Evolutionary conservation across 2,888 invertebrate genomes (phyloP).

Genomic region (Hololepta plana): DNA sequence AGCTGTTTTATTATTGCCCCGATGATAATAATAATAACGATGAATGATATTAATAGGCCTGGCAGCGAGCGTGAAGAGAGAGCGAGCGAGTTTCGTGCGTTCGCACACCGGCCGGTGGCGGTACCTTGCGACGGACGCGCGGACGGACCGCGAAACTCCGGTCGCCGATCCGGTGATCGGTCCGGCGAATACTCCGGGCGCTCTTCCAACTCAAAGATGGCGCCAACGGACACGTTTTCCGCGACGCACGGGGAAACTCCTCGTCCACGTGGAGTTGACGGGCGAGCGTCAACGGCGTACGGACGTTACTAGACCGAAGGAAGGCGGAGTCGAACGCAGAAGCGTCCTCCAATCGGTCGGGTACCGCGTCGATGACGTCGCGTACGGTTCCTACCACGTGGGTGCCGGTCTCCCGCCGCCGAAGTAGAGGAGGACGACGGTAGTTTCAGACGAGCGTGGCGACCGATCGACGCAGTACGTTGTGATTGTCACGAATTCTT

Average conservation of each 20-base stretch:
- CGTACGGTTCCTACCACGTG: constrained; percentile 1
- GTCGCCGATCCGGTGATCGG: neutral
- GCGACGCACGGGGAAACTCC: neutral
- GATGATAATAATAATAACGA: too few relatives aligned
- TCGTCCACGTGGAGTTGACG: constrained; percentile 24
- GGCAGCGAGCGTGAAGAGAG: too few relatives aligned
- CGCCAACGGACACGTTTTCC: neutral
- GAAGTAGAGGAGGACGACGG: too few relatives aligned
- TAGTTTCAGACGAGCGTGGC: too few relatives aligned
- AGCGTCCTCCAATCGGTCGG: neutral
- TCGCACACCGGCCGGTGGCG: neutral
- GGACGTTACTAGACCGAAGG: too few relatives aligned
- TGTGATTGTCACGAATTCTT: too few relatives aligned
- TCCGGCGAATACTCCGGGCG: neutral
- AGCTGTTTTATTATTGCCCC: too few relatives aligned
- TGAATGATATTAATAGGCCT: too few relatives aligned
- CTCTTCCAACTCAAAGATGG: constrained; percentile 5
- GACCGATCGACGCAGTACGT: too few relatives aligned
- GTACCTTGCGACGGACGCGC: neutral
- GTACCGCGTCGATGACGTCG: constrained; percentile 2
- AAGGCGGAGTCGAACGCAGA: constrained; percentile 6
- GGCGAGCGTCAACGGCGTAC: constrained; percentile 12
- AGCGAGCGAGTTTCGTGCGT: too few relatives aligned
- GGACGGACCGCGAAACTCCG: too few relatives aligned
- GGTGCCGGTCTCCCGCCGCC: constrained; percentile 15